Conservation (phyloP, 2,888 invertebrate genomes). For the Aporophyla nigra region DNA sequence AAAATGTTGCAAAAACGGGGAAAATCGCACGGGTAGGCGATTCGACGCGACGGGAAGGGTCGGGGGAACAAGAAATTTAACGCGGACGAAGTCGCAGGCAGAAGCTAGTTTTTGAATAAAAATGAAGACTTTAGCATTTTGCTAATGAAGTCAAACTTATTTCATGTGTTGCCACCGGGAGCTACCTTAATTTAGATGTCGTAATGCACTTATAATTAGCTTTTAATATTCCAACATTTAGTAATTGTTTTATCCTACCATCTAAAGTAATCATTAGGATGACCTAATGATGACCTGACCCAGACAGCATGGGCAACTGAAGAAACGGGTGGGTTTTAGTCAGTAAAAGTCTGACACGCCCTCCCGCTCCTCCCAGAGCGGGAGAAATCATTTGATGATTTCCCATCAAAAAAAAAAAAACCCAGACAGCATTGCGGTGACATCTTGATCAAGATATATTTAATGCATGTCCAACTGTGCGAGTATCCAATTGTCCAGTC, state of each 20-base stretch:
- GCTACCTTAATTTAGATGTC: neutral
- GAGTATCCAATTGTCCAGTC: neutral
- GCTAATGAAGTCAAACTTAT: neutral
- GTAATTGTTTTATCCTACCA: neutral
- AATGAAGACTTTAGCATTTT: neutral
- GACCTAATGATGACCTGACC: neutral
- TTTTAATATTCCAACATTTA: neutral
- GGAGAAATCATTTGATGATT: too few relatives aligned
- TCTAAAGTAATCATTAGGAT: slow-evolving; percentile 8
- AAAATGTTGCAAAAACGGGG: too few relatives aligned
- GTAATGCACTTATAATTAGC: neutral
- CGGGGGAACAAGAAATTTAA: too few relatives aligned
- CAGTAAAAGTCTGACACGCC: too few relatives aligned
- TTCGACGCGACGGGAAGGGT: too few relatives aligned
- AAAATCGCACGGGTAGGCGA: too few relatives aligned
- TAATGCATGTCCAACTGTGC: slow-evolving; percentile 21
- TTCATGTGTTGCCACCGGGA: neutral
- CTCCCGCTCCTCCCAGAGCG: too few relatives aligned
- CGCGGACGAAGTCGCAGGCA: too few relatives aligned
- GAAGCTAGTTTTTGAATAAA: slow-evolving; percentile 5
- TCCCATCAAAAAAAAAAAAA: too few relatives aligned
- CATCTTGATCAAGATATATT: slow-evolving; percentile 17
- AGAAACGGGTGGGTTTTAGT: too few relatives aligned
- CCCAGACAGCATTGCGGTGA: neutral
- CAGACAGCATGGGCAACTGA: too few relatives aligned